Conservation (phyloP, 2,888 invertebrate species). For the Protodeltote pygarga region DNA sequence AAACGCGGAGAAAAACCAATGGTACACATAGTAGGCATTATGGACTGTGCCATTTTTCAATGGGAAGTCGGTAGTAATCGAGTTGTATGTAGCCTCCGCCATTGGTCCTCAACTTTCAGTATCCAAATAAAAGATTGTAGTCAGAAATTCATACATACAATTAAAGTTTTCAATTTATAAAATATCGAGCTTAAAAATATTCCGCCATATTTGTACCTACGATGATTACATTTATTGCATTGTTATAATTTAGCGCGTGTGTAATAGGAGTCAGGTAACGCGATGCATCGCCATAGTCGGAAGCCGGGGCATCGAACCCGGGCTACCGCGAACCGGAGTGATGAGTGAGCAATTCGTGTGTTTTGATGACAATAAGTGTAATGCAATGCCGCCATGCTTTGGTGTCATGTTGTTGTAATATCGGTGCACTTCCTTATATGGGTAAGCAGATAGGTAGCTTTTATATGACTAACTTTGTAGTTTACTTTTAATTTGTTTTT, state of each 20-base stretch:
- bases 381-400: conserved; percentile 26
- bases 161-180: no score
- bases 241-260: conserved; percentile 43
- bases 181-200: no score
- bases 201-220: conserved; percentile 1
- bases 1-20: no score
- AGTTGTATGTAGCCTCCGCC: no score
- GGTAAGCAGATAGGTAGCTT: conserved; percentile 9
- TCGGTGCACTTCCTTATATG: conserved; percentile 19
- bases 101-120: no score
- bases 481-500: background rate
- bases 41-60: no score
- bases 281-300: conserved; percentile 67
- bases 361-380: conserved; percentile 45
- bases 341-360: conserved; percentile 49
- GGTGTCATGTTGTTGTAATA: conserved; percentile 27
- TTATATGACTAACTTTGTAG: no score
- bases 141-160: background rate
- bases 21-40: no score
- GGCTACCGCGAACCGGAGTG: conserved; percentile 60
- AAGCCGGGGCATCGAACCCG: conserved; percentile 75
- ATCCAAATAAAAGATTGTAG: background rate
- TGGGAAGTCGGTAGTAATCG: no score
- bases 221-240: conserved; percentile 23
- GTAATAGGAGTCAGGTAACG: conserved; percentile 48